phyloP scores from a whole-genome alignment of 2,113 vertebrate species.

The Pachycephala philippinensis region DNA sequence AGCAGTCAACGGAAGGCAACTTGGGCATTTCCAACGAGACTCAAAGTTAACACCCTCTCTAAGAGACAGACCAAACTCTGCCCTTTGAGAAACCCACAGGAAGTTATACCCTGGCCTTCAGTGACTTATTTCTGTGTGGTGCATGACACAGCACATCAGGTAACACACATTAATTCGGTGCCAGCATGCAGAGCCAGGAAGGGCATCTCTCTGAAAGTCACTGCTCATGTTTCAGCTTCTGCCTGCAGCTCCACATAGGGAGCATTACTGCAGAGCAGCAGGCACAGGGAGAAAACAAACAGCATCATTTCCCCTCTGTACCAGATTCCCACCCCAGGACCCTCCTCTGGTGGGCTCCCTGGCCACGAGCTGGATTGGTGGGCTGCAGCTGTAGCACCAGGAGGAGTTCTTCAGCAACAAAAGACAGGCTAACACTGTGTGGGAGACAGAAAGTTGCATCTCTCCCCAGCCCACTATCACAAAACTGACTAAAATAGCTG shows the following conservation, averaged over 20 bases:
- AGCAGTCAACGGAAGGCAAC: not conserved
- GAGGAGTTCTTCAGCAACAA: not conserved
- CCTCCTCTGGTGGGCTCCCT: not conserved
- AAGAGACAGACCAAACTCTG: not conserved
- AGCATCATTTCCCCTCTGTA: not conserved
- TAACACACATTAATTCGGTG: not conserved
- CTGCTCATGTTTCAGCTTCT: not conserved
- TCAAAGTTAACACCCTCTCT: not conserved
- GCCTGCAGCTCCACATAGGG: not conserved
- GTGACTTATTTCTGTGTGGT: fast-evolving
- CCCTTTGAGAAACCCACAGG: not conserved
- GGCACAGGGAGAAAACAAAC: not conserved
- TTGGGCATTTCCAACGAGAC: not conserved
- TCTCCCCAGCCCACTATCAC: not conserved
- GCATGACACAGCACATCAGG: not conserved
- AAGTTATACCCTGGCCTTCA: not conserved
- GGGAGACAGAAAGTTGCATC: not conserved
- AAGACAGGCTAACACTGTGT: not conserved
- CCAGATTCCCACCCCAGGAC: not conserved
- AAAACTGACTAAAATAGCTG: not conserved
- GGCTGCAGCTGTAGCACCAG: not conserved
- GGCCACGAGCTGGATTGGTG: not conserved
- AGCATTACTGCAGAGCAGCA: not conserved
- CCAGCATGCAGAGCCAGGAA: not conserved
- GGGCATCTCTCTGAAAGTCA: not conserved